These are phyloP conservation scores for Crotophaga sulcirostris DNA, from an alignment of 2,113 vertebrate genomes.

Conservation along the genomic window DNA sequence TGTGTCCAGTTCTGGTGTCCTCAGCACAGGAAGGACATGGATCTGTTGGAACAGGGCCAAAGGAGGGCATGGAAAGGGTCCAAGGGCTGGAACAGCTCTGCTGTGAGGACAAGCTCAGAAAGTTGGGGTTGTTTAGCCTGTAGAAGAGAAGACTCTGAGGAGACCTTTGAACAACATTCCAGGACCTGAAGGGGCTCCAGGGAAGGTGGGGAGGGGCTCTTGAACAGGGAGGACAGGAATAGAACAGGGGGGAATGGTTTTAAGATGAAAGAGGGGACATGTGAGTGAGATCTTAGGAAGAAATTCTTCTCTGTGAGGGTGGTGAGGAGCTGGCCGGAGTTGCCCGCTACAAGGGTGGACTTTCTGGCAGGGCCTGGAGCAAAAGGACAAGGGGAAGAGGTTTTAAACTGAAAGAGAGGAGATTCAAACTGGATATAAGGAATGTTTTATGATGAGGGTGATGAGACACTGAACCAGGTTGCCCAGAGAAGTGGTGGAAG, in stretches of 20 bases:
- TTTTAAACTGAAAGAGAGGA: not conserved
- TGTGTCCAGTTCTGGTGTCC: not conserved
- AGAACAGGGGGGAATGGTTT: too few species aligned
- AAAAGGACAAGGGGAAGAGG: fast-evolving
- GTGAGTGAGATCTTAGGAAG: too few species aligned
- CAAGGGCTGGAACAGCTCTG: not conserved
- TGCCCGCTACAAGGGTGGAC: too few species aligned
- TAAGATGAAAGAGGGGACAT: too few species aligned
- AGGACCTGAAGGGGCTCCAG: too few species aligned
- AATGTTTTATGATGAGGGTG: fast-evolving
- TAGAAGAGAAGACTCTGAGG: fast-evolving
- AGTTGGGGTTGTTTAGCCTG: not conserved
- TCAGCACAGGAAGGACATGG: fast-evolving
- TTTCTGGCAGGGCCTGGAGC: fast-evolving
- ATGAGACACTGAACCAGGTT: fast-evolving
- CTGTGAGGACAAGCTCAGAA: not conserved
- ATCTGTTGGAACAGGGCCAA: fast-evolving
- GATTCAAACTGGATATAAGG: not conserved
- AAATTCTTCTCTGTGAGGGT: too few species aligned
- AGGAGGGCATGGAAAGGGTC: fast-evolving
- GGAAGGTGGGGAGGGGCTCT: not conserved
- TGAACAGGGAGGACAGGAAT: too few species aligned
- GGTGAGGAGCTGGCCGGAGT: too few species aligned
- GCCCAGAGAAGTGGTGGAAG: not conserved
- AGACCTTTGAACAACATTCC: not conserved